A percentile compares a stretch with the other conserved stretches of the same genome.
These are phyloP conservation scores for Drosophila parthenogenetica DNA, from an alignment of 2,888 invertebrate genomes.

Conservation along the genomic window DNA sequence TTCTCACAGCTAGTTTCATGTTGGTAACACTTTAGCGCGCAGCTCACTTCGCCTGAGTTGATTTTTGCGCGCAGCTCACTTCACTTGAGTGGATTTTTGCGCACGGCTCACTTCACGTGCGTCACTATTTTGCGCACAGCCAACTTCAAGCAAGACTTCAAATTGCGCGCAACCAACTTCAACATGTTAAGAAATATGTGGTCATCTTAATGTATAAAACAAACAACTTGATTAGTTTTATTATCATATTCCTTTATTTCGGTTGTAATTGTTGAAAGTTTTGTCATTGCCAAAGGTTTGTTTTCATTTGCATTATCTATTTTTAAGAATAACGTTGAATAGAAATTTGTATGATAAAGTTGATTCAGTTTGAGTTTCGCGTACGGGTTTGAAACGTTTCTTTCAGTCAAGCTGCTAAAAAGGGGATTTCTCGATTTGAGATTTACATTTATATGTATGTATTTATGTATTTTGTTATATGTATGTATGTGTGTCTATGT, in stretches of 20 bases:
- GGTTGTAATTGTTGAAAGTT: conserved; percentile 57
- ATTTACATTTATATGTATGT: conserved; percentile 32
- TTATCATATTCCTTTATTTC: conserved; percentile 51
- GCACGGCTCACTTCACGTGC: conserved; percentile 3
- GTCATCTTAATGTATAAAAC: conserved; percentile 14
- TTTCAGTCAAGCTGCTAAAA: conserved; percentile 68
- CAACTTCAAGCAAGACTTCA: conserved; percentile 6
- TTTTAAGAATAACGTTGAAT: conserved; percentile 69
- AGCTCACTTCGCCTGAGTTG: neutral
- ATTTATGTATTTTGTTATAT: conserved; percentile 19
- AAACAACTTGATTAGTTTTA: conserved; percentile 20
- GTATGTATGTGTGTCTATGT: conserved; percentile 38
- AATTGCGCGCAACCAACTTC: conserved; percentile 17
- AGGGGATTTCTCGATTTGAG: conserved; percentile 38
- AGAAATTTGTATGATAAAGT: conserved; percentile 73
- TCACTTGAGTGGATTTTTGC: neutral
- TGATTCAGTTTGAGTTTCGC: conserved; percentile 50
- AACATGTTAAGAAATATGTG: neutral
- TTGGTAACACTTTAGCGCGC: neutral
- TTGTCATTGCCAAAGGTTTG: conserved; percentile 51
- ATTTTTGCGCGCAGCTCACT: conserved; percentile 3
- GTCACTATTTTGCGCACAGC: neutral
- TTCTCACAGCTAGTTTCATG: neutral
- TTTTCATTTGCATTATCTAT: conserved; percentile 44
- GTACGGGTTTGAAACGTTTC: conserved; percentile 35